These are phyloP conservation scores for Echinometra lucunter DNA, from an alignment of 53 echinoderm and acorn worm species.

Conservation along the genomic window DNA sequence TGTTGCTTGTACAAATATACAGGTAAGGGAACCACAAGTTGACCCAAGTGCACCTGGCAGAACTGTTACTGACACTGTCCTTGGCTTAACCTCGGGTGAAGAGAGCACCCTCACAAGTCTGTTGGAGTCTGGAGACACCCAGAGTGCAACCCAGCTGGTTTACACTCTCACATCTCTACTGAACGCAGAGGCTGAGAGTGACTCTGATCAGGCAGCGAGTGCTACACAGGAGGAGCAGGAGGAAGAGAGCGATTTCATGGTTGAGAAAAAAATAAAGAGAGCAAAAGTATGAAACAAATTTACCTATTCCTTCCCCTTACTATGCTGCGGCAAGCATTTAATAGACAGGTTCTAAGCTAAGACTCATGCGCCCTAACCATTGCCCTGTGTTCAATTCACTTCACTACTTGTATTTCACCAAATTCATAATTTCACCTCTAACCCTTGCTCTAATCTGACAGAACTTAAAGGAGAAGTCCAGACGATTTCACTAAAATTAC, in stretches of 20 bases:
- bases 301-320: background rate
- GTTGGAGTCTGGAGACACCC: constrained; percentile 76
- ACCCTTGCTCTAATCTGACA: no score
- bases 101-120: constrained; percentile 80
- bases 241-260: constrained; percentile 53
- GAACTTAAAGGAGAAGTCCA: no score
- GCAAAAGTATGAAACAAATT: constrained; percentile 38
- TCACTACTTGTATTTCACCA: no score
- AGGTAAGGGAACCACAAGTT: constrained; percentile 40
- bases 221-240: constrained; percentile 22
- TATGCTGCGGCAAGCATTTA: background rate
- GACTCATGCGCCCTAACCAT: no score
- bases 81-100: constrained; percentile 75
- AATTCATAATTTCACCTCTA: no score
- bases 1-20: background rate
- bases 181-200: constrained; percentile 82
- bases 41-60: constrained; percentile 12
- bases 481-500: no score
- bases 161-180: constrained; percentile 82
- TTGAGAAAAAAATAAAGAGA: constrained; percentile 69
- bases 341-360: background rate
- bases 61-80: constrained; percentile 69
- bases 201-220: constrained; percentile 38
- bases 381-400: no score
- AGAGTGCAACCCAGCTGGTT: constrained; percentile 88